Evolutionary conservation across 2,888 invertebrate genomes (phyloP), one percentile per base, ranked within the genome.

Genomic region (Lamellibrachia columna): DNA sequence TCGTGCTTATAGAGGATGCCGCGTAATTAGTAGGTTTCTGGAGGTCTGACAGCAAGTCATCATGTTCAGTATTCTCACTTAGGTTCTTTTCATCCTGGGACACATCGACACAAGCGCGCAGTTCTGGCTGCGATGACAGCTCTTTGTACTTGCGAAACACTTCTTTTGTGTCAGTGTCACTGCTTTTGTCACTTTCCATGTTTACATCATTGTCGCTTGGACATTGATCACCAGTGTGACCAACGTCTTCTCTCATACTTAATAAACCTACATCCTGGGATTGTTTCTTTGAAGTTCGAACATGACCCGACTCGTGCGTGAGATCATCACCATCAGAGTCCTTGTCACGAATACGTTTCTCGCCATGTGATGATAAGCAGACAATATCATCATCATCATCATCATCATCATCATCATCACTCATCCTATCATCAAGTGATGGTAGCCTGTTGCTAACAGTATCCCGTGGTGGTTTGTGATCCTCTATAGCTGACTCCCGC

Each of bases 381-480:
- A 75, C 75, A 75, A 75, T 53, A 28, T 91, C 91, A 28, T 91
- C 91, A 40, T 91, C 91, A 22, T 91, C 91, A 91, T 90, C 91
- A 22, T 91, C 91, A 91, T 90, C n/a, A 28, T 91, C 91, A 28
- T 91, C 91, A 40, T 91, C 91, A 22, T 91, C 91, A 91, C 53
- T 53, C 52, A 53, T 53, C 11, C 22, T 53, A 91, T 91, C 91
- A 91, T 91, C 91, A 28, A 53, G 92, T 52, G 52, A 53, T n/a
- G 53, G 15, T 15, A 52, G 75, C 75, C 75, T 75, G 75, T 75
- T 75, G 40, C 40, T 40, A 4, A 91, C 11, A 22, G 91, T 15
- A n/a, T 28, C 52, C 53, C 91, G 15, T 91, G 22, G 15, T n/a
- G 22, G 75, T 22, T n/a, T 15, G 22, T n/a, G 15, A 75, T 75